A percentile compares a stretch with the other conserved stretches of the same genome.
phyloP scores from a whole-genome alignment of 2,113 vertebrate genomes.

The Callipepla squamata region DNA sequence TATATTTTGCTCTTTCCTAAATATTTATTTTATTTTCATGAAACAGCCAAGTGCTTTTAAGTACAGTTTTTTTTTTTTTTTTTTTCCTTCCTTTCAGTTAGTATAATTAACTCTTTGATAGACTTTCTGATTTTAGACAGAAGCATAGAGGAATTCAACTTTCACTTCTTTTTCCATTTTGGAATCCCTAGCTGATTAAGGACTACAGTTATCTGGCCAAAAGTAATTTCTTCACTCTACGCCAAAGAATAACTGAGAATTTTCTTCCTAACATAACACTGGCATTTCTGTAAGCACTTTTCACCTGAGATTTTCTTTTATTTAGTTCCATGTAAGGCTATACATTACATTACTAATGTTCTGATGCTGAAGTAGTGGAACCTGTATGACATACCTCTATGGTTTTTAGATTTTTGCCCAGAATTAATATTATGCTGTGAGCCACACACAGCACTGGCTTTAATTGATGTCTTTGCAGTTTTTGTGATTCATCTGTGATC shows the following conservation, averaged over 20 bases:
- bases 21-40: slow-evolving; percentile 8
- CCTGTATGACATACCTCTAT: background rate
- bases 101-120: background rate
- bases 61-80: background rate
- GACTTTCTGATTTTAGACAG: background rate
- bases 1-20: background rate
- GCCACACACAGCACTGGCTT: background rate
- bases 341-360: background rate
- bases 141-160: background rate
- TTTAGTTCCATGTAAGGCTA: background rate
- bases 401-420: background rate
- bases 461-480: background rate
- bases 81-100: background rate
- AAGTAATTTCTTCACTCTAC: background rate
- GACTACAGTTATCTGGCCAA: accelerated
- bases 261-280: background rate
- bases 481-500: background rate
- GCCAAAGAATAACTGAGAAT: background rate
- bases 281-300: background rate
- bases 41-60: background rate
- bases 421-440: background rate
- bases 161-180: background rate
- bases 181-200: background rate
- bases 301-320: background rate
- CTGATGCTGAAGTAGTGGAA: background rate